phyloP scores from a whole-genome alignment of 2,888 invertebrate genomes.

The Platycnemis pennipes region DNA sequence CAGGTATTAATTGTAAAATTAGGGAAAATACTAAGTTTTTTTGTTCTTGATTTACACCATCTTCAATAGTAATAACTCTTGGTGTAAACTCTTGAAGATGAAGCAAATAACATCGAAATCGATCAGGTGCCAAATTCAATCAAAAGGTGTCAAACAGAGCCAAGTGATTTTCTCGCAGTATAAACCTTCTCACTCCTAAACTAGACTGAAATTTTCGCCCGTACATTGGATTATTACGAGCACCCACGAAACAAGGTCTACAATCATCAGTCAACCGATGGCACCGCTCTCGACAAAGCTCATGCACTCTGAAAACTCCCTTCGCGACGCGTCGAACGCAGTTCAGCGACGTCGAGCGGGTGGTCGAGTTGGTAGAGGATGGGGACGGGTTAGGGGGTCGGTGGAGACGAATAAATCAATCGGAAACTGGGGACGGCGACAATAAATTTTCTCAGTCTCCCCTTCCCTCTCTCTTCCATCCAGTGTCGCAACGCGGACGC shows the following conservation, averaged over 20 bases:
- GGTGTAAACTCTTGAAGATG: too few relatives aligned
- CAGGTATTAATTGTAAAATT: too few relatives aligned
- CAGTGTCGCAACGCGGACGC: background rate
- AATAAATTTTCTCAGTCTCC: background rate
- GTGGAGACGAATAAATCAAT: conserved; percentile 20
- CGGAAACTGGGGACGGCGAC: conserved; percentile 1
- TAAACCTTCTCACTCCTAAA: background rate
- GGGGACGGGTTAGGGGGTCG: background rate
- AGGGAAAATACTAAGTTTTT: too few relatives aligned
- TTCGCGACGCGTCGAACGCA: background rate
- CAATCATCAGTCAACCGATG: background rate
- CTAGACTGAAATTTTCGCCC: background rate
- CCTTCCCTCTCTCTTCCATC: background rate
- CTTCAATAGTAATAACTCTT: too few relatives aligned
- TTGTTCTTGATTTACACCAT: too few relatives aligned
- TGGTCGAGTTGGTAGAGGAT: background rate
- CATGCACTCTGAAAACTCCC: background rate
- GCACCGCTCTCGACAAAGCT: background rate
- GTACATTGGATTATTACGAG: background rate
- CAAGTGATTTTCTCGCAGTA: too few relatives aligned
- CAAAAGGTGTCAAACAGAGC: too few relatives aligned
- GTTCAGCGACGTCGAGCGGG: background rate
- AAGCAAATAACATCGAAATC: too few relatives aligned
- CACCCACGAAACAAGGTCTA: background rate
- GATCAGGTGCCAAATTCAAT: too few relatives aligned